Evolutionary conservation across 2,888 invertebrate genomes (phyloP), one percentile per base, ranked within the genome.

Genomic region (Odontomyia ornata): DNA sequence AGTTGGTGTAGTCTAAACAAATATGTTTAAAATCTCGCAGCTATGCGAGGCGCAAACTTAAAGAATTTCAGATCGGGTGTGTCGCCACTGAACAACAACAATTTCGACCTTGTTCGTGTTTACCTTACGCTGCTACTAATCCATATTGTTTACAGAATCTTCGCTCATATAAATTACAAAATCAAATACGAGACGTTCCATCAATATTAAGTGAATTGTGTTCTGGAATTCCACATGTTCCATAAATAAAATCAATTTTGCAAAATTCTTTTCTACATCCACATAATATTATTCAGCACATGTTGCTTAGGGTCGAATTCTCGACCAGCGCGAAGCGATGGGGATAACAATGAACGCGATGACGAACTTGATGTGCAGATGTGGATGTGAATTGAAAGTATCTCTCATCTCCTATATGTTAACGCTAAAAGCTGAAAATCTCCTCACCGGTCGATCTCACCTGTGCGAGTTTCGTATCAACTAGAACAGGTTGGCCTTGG

Each of bases 401-500:
- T 52, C 5, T 52, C 4, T 52, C 18, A 15, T 52, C 15, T 4
- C n/a, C 13, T 15, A 52, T 15, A 13, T 52, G 52, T 18, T 52
- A n/a, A 52, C 15, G 18, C 52, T 52, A 15, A 15, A 52, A 52
- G 36, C 36, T 9, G 13, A n/a, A n/a, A n/a, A n/a, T n/a, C n/a
- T 13, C 52, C 52, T 4, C 52, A 52, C n/a, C 52, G 52, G 52
- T 52, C 52, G 52, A 18, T 52, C 52, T 52, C 52, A 52, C 52
- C 52, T 52, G 52, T 18, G 18, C 52, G 52, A 18, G 52, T 52
- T 4, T 52, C 7, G 15, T 52, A 18, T 52, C 52, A 27, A 18
- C 21, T 23, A 69, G 69, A 69, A 69, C 69, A 46, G 69, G 69
- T 69, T 69, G 69, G 69, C 69, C 69, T 69, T 69, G 69, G 47